These are phyloP conservation scores for Spisula subtruncata DNA, from an alignment of 2,888 invertebrate species.

Conservation along the genomic window DNA sequence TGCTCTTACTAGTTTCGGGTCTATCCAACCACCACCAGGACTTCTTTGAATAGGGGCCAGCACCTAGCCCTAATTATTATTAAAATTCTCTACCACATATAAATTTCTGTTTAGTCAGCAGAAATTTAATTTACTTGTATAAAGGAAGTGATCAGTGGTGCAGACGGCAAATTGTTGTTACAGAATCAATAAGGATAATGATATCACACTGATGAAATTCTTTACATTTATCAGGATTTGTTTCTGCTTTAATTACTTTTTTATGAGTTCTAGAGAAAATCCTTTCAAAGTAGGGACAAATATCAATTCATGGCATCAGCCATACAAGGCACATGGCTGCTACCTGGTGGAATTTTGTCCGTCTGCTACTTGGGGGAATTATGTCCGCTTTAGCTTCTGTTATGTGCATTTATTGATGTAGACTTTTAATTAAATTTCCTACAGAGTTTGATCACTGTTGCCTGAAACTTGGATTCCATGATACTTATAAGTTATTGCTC, in stretches of 20 bases:
- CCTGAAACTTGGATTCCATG: too few species aligned
- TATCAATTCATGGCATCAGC: background rate
- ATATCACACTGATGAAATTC: conserved; percentile 7
- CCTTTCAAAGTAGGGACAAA: background rate
- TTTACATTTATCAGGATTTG: background rate
- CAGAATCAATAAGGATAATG: conserved; percentile 15
- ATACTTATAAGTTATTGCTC: too few species aligned
- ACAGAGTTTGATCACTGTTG: background rate
- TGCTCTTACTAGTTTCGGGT: too few species aligned
- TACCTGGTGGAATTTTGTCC: background rate
- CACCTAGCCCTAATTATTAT: too few species aligned
- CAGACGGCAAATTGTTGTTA: background rate
- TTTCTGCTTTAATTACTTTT: background rate
- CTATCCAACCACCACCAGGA: too few species aligned
- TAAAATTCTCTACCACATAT: too few species aligned
- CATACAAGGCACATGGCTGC: background rate
- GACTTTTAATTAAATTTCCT: background rate
- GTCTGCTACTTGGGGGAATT: background rate
- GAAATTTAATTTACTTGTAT: background rate
- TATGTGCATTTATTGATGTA: background rate
- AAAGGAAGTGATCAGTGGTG: background rate
- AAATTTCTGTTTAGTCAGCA: too few species aligned
- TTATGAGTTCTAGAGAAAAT: conserved; percentile 12
- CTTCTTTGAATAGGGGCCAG: too few species aligned
- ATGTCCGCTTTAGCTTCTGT: background rate